Conservation (phyloP, 2,888 invertebrate genomes). For the Andrena flavipes region DNA sequence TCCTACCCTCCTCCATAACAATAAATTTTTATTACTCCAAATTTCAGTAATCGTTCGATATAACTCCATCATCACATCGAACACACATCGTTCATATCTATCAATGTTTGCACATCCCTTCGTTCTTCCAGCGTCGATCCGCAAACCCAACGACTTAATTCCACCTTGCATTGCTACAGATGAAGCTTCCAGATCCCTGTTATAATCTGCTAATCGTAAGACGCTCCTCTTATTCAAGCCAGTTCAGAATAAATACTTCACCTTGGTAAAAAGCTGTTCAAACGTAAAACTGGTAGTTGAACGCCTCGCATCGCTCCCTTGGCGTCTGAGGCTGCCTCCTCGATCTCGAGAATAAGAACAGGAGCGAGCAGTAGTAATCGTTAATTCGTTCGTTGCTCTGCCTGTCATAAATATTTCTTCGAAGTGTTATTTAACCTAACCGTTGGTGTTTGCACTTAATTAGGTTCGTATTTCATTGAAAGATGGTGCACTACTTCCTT, state of each 20-base stretch:
- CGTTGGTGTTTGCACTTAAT: constrained; percentile 17
- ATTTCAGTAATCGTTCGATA: neutral
- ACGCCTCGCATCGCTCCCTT: neutral
- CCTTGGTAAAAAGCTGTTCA: constrained; percentile 4
- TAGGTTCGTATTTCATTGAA: too few species aligned
- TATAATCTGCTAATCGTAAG: constrained; percentile 15
- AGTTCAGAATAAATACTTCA: constrained; percentile 2
- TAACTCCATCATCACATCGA: neutral
- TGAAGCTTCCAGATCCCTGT: constrained; percentile 4
- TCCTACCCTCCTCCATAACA: too few species aligned
- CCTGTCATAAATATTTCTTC: constrained; percentile 10
- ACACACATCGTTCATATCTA: neutral
- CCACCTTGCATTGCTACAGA: neutral
- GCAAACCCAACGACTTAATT: constrained; percentile 14
- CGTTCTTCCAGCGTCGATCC: neutral
- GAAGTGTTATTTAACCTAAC: constrained; percentile 15
- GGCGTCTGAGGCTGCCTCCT: neutral
- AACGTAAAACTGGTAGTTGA: constrained; percentile 12
- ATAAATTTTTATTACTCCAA: neutral
- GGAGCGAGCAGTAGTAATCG: constrained; percentile 9
- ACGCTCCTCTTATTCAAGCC: neutral
- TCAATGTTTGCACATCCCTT: neutral
- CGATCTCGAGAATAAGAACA: constrained; percentile 4
- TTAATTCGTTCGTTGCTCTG: constrained; percentile 12
- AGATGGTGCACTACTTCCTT: too few species aligned